Evolutionary conservation across 2,113 vertebrate species (phyloP).

Genomic region (Uria aalge): DNA sequence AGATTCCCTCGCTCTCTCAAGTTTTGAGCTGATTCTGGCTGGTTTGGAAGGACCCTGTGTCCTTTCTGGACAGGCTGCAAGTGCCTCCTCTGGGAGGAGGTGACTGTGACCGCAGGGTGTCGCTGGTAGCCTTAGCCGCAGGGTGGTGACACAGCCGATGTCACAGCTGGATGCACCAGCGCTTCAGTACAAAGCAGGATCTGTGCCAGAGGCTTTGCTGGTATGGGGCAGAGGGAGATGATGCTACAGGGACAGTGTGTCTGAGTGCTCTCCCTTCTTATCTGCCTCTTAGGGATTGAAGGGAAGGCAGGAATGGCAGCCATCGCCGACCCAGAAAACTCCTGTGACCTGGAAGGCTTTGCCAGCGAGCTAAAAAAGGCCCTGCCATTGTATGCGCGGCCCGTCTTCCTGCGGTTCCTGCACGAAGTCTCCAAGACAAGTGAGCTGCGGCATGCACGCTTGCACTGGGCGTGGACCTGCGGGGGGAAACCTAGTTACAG

Average conservation of each 20-base stretch:
- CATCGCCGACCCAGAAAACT: constrained; percentile 78
- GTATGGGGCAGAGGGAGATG: not conserved
- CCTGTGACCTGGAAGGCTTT: constrained; percentile 83
- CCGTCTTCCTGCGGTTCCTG: constrained; percentile 90
- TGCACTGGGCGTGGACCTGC: not conserved
- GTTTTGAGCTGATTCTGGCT: not conserved
- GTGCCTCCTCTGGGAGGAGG: not conserved
- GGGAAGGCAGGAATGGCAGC: constrained; percentile 98
- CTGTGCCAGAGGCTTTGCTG: not conserved
- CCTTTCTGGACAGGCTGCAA: not conserved
- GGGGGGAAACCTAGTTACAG: not conserved
- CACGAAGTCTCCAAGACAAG: constrained; percentile 92
- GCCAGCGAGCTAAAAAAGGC: constrained; percentile 84
- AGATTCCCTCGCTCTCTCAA: not conserved
- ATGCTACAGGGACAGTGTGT: not conserved
- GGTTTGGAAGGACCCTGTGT: not conserved
- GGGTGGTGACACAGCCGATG: not conserved
- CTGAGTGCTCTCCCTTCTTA: not conserved
- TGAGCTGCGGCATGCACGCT: not conserved
- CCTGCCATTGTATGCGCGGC: constrained; percentile 87
- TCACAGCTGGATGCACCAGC: fast-evolving
- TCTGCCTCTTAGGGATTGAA: constrained; percentile 82
- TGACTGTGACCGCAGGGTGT: not conserved
- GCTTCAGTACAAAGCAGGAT: not conserved
- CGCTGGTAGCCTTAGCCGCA: not conserved